Percentiles rank a stretch among this genome's conserved stretches.
Evolutionary conservation across 2,888 invertebrate species (phyloP).

Genomic region (Dicycla oo): DNA sequence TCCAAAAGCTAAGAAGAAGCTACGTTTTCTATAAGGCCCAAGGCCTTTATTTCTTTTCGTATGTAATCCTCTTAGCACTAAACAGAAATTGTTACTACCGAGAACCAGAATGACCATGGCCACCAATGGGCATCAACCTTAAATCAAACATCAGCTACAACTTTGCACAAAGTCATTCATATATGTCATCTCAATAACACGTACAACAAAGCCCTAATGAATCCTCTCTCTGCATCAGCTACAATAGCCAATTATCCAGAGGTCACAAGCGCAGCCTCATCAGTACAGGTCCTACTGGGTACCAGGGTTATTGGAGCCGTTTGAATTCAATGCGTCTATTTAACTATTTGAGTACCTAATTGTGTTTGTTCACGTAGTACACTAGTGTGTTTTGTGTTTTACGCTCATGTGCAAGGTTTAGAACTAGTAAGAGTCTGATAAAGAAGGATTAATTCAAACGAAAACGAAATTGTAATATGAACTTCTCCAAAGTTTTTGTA

Average conservation of each 20-base stretch:
- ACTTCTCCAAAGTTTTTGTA: too few relatives aligned
- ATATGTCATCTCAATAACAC: slow-evolving; percentile 41
- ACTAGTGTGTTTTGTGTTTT: slow-evolving; percentile 16
- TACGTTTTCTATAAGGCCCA: neutral
- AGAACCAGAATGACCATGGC: neutral
- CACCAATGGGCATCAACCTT: neutral
- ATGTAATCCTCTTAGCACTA: neutral
- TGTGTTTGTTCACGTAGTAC: slow-evolving; percentile 24
- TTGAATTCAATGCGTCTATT: slow-evolving; percentile 27
- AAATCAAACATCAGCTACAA: slow-evolving; percentile 2
- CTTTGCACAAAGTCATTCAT: slow-evolving; percentile 20
- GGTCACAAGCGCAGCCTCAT: slow-evolving; percentile 37
- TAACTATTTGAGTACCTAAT: slow-evolving; percentile 22
- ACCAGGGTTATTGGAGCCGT: slow-evolving; percentile 33
- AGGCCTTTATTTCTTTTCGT: neutral
- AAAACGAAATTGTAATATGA: neutral
- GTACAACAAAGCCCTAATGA: slow-evolving; percentile 40
- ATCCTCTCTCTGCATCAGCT: slow-evolving; percentile 29
- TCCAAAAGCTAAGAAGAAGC: neutral
- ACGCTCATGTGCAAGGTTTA: too few relatives aligned
- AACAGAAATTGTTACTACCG: neutral
- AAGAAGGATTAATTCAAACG: neutral
- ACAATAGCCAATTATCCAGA: slow-evolving; percentile 56
- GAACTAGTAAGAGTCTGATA: neutral
- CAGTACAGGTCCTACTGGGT: slow-evolving; percentile 8